Conservation (phyloP, 2,113 vertebrate genomes). For the Capreolus pygargus region DNA sequence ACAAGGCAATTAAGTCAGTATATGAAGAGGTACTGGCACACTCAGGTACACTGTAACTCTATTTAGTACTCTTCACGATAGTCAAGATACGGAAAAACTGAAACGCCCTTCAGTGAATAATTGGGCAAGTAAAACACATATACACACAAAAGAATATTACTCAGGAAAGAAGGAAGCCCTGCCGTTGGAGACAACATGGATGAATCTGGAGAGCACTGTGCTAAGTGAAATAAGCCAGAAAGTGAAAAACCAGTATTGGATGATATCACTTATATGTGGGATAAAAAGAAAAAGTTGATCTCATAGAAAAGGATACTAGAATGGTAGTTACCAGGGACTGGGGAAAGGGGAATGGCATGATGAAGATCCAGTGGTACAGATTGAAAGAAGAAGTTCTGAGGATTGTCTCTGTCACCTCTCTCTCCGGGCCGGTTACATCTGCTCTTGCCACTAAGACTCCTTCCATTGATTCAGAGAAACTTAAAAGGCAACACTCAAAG, state of each 20-base stretch:
- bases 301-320: not conserved
- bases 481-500: not conserved
- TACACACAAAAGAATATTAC: not conserved
- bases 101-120: not conserved
- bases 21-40: not conserved
- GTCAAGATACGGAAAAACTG: not conserved
- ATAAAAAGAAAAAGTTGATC: not conserved
- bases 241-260: not conserved
- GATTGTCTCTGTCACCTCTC: not conserved
- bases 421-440: not conserved
- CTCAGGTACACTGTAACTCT: not conserved
- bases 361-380: not conserved
- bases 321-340: not conserved
- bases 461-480: not conserved
- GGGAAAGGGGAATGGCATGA: not conserved
- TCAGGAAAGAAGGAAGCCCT: not conserved
- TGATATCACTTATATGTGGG: not conserved
- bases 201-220: not conserved
- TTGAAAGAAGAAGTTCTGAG: not conserved
- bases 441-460: not conserved
- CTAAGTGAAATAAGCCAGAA: not conserved
- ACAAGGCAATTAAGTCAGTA: not conserved
- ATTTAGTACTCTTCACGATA: not conserved
- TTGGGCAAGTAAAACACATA: not conserved
- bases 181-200: not conserved